phyloP scores from a whole-genome alignment of 2,888 invertebrate species.

The Nomada ruficornis region DNA sequence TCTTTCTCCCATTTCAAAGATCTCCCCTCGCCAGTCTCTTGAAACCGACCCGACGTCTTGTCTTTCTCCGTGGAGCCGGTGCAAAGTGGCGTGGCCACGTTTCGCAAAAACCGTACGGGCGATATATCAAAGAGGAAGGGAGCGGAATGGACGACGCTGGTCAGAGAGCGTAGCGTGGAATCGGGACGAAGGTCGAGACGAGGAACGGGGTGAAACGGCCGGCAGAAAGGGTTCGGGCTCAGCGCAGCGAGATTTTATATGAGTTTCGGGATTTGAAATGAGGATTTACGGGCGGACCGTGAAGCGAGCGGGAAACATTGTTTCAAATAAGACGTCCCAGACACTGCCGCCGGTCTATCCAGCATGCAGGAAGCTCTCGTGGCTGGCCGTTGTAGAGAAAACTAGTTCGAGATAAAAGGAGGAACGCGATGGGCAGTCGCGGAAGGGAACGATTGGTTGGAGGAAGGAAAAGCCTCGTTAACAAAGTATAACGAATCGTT shows the following conservation, averaged over 20 bases:
- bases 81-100: conserved; percentile 15
- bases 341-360: not conserved
- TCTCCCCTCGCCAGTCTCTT: too few relatives aligned
- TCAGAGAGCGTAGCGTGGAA: conserved; percentile 30
- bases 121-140: conserved; percentile 78
- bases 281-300: conserved; percentile 82
- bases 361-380: conserved; percentile 10
- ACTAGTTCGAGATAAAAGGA: not conserved
- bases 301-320: conserved; percentile 77
- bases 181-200: conserved; percentile 40
- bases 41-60: not conserved
- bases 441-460: not conserved
- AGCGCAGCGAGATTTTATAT: conserved; percentile 80
- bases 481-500: conserved; percentile 37
- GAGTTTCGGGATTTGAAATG: conserved; percentile 83
- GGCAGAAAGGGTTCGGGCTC: conserved; percentile 68
- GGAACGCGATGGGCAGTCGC: conserved; percentile 10
- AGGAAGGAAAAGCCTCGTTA: not conserved
- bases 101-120: conserved; percentile 53
- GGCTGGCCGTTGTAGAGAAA: not conserved
- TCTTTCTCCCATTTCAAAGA: too few relatives aligned
- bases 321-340: conserved; percentile 82
- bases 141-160: conserved; percentile 69
- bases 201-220: conserved; percentile 32
- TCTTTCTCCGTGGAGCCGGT: not conserved